Evolutionary conservation across 2,797 vertebrate genomes (phyloP).

Genomic region (Pteropus rufus): DNA sequence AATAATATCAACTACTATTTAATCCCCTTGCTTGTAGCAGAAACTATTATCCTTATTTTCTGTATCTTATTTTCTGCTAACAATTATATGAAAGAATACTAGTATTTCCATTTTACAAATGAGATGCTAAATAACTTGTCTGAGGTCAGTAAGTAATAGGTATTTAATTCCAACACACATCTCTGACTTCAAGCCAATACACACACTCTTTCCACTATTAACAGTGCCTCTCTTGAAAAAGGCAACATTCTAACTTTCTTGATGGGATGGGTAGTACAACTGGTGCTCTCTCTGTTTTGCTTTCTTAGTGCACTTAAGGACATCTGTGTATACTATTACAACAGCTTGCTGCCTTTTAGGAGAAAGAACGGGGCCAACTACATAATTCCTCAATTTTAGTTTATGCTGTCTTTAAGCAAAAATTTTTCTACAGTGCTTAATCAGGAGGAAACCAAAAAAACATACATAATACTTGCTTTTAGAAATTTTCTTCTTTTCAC

Average conservation of each 20-base stretch:
- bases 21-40: neutral
- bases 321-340: neutral
- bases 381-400: constrained; percentile 59
- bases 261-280: neutral
- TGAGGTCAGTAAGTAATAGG: neutral
- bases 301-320: neutral
- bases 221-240: neutral
- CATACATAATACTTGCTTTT: neutral
- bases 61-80: neutral
- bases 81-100: neutral
- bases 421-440: constrained; percentile 52
- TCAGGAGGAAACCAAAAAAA: constrained; percentile 41
- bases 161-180: neutral
- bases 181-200: neutral
- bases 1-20: neutral
- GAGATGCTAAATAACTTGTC: neutral
- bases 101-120: neutral
- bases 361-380: neutral
- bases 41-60: neutral
- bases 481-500: constrained; percentile 40
- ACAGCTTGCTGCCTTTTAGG: neutral
- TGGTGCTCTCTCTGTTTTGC: neutral
- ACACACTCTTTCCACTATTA: neutral
- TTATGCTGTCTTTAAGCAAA: constrained; percentile 54
- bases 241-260: neutral